These are phyloP conservation scores for Macrophya alboannulata DNA, from an alignment of 2,888 invertebrate species.

Conservation along the genomic window DNA sequence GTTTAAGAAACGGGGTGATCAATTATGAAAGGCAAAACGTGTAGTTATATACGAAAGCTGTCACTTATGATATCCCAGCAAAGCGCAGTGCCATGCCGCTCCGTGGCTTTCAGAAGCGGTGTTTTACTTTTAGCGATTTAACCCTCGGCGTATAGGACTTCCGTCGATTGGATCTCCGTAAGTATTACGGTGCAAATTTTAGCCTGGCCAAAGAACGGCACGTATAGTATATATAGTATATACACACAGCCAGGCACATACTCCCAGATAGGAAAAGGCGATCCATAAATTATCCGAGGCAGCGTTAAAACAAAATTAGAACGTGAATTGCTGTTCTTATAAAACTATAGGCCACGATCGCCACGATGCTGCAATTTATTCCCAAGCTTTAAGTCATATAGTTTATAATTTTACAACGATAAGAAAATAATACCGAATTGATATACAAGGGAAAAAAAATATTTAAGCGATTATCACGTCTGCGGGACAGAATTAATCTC, in stretches of 20 bases:
- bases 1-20: not conserved
- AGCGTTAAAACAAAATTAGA: slow-evolving; percentile 48
- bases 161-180: slow-evolving; percentile 46
- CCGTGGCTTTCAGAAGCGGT: not conserved
- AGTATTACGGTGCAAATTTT: slow-evolving; percentile 52
- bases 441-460: not conserved
- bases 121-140: slow-evolving; percentile 43
- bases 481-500: not conserved
- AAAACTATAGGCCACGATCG: slow-evolving; percentile 12
- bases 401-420: slow-evolving; percentile 24
- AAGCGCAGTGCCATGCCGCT: not conserved
- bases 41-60: slow-evolving; percentile 10
- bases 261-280: slow-evolving; percentile 49
- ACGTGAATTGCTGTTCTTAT: slow-evolving; percentile 54
- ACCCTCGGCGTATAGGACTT: slow-evolving; percentile 45
- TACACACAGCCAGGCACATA: not conserved
- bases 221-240: not conserved
- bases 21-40: not conserved
- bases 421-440: slow-evolving; percentile 20
- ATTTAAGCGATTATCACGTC: not conserved
- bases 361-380: slow-evolving; percentile 50
- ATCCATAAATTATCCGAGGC: slow-evolving; percentile 53
- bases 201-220: slow-evolving; percentile 11
- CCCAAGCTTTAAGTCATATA: not conserved
- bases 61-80: slow-evolving; percentile 29